These are phyloP conservation scores for Acanthosepion lycidas DNA, from an alignment of 2,888 invertebrate species.

Conservation along the genomic window DNA sequence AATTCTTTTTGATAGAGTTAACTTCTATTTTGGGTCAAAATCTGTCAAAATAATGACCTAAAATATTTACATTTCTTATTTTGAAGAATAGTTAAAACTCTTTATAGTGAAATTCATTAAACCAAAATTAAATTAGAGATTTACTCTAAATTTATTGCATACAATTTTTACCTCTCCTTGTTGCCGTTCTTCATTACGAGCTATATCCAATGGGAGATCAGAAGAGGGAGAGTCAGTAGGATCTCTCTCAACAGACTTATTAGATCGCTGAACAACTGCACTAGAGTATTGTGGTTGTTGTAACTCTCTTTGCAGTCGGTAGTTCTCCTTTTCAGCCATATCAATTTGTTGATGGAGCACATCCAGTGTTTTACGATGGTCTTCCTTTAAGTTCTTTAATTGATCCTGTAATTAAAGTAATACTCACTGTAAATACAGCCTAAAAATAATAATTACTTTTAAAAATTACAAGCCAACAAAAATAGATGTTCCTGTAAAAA, in stretches of 20 bases:
- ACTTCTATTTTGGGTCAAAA: no score
- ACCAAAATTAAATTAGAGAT: neutral
- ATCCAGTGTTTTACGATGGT: slow-evolving; percentile 71
- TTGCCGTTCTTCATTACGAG: slow-evolving; percentile 66
- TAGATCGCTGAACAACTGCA: slow-evolving; percentile 23
- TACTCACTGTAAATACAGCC: neutral
- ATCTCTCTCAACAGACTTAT: slow-evolving; percentile 55
- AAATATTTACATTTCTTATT: neutral
- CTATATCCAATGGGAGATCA: slow-evolving; percentile 62
- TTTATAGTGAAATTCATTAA: neutral
- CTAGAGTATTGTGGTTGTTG: slow-evolving; percentile 56
- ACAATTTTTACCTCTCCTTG: slow-evolving; percentile 67
- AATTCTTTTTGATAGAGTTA: no score
- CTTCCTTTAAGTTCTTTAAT: slow-evolving; percentile 74
- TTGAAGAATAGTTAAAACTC: neutral
- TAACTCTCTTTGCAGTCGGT: slow-evolving; percentile 69
- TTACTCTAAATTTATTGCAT: neutral
- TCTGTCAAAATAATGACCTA: no score
- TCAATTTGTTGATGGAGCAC: slow-evolving; percentile 75
- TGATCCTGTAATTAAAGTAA: slow-evolving; percentile 73
- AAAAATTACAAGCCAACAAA: neutral
- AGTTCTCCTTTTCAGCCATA: slow-evolving; percentile 71
- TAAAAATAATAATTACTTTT: neutral
- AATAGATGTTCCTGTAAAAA: neutral
- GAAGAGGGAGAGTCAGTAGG: slow-evolving; percentile 56